Percentiles rank a stretch among this genome's conserved stretches.
phyloP scores from a whole-genome alignment of 2,113 vertebrate genomes.

The Lichenostomus cassidix region DNA sequence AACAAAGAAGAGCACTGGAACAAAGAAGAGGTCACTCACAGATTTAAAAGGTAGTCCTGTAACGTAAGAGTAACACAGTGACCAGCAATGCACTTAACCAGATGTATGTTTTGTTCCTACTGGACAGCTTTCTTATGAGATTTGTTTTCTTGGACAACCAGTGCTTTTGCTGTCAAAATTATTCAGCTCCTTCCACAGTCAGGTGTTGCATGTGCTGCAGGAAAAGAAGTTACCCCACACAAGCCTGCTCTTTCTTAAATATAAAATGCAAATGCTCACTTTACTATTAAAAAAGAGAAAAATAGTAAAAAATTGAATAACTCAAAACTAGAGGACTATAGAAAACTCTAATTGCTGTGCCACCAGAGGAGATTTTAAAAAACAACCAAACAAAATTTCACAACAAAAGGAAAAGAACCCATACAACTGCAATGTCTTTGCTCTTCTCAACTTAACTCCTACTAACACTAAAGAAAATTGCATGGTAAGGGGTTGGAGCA shows the following conservation, averaged over 20 bases:
- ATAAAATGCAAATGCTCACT: not conserved
- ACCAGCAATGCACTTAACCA: not conserved
- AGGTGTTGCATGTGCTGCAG: not conserved
- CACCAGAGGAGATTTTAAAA: not conserved
- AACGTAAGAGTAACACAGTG: not conserved
- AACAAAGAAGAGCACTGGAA: not conserved
- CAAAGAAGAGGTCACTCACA: not conserved
- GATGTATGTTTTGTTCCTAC: not conserved
- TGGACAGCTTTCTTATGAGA: not conserved
- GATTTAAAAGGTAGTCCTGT: not conserved
- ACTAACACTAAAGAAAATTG: not conserved
- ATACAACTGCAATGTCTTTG: not conserved
- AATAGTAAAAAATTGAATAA: not conserved
- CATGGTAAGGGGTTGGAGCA: not conserved
- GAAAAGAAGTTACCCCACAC: not conserved
- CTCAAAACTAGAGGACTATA: not conserved
- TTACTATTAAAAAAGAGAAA: not conserved
- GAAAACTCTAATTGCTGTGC: not conserved
- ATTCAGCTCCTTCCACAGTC: not conserved
- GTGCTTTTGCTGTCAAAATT: not conserved
- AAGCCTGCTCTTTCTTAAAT: not conserved
- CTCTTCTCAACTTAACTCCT: not conserved
- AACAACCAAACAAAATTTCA: not conserved
- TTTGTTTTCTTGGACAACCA: not conserved
- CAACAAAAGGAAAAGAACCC: not conserved